Evolutionary conservation across 2,888 invertebrate species (phyloP).

Genomic region (Ashinkailepas kermadecensis): DNA sequence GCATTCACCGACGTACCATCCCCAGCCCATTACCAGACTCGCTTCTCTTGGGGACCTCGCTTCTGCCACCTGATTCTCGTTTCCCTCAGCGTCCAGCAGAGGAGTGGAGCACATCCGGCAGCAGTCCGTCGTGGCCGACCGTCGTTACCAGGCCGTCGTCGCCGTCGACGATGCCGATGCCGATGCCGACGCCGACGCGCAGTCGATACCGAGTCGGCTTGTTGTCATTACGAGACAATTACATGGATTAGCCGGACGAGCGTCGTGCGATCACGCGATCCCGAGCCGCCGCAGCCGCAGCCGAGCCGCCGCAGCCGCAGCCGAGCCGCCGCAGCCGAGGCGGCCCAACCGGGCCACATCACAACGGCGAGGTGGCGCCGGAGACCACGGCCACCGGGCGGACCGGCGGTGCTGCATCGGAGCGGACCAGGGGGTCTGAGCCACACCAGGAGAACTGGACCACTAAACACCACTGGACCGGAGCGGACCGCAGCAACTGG

Average conservation of each 20-base stretch:
- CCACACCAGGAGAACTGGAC: too few relatives aligned
- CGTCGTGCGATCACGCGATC: neutral
- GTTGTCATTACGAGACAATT: constrained; percentile 13
- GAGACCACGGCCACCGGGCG: neutral
- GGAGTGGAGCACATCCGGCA: too few relatives aligned
- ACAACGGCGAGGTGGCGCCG: neutral
- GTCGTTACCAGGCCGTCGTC: too few relatives aligned
- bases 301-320: neutral
- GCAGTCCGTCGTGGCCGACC: too few relatives aligned
- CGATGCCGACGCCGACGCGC: neutral
- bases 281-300: neutral
- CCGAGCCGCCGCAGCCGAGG: too few relatives aligned
- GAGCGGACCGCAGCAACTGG: too few relatives aligned
- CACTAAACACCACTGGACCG: too few relatives aligned
- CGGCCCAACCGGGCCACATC: neutral
- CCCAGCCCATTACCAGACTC: too few relatives aligned
- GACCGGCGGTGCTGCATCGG: neutral
- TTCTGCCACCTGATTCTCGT: neutral
- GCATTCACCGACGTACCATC: too few relatives aligned
- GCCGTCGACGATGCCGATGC: neutral
- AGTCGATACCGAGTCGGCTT: constrained; percentile 1
- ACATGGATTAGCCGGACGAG: constrained; percentile 1
- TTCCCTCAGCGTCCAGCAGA: neutral
- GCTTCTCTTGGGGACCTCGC: too few relatives aligned
- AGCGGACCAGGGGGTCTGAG: too few relatives aligned